These are phyloP conservation scores for mouse (Mus musculus) DNA, from an alignment of 2,113 vertebrate genomes.

Conservation along the genomic window GRCm39 chr8:95330501-95331000, in stretches of 20 bases:
- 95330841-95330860: constrained; percentile 47
- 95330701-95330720: constrained; percentile 43
- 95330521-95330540: background rate
- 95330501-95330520: background rate
- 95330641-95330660: constrained; percentile 17
- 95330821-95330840: constrained; percentile 26
- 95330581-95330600: background rate
- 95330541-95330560: background rate
- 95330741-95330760: constrained; percentile 51
- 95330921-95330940: constrained; percentile 48
- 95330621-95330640: constrained; percentile 54
- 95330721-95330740: background rate
- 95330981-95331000: constrained; percentile 22
- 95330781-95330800: constrained; percentile 55
- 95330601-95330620: background rate
- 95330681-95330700: constrained; percentile 48
- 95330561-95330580: constrained; percentile 35
- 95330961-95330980: background rate
- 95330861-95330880: constrained; percentile 65
- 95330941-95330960: constrained; percentile 26
- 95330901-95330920: constrained; percentile 38
- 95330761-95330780: constrained; percentile 25
- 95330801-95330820: constrained; percentile 67
- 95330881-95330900: constrained; percentile 56
- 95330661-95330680: background rate